phyloP scores from a whole-genome alignment of 2,113 vertebrate genomes.

The Procavia capensis region DNA sequence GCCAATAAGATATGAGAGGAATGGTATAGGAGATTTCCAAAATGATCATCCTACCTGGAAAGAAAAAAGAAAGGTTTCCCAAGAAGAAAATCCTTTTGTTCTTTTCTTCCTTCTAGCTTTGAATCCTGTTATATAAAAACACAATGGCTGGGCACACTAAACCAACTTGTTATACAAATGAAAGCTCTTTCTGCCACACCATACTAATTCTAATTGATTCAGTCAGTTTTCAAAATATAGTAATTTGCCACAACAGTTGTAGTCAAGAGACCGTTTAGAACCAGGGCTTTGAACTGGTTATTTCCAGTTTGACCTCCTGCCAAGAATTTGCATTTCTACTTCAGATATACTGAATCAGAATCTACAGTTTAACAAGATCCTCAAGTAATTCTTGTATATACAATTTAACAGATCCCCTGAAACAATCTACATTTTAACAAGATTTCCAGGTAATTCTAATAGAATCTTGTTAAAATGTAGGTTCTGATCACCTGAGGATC shows the following conservation, averaged over 20 bases:
- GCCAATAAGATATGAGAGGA: background rate
- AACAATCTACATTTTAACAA: no score
- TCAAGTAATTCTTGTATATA: no score
- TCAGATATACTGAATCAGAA: no score
- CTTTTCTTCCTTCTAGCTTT: background rate
- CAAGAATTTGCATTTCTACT: no score
- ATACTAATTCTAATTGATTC: background rate
- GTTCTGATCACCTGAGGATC: no score
- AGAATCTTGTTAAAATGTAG: no score
- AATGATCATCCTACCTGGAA: background rate
- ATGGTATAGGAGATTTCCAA: background rate
- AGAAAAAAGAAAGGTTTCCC: background rate
- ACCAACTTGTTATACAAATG: background rate
- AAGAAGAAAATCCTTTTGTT: background rate
- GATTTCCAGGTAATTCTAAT: no score
- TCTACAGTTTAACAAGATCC: no score
- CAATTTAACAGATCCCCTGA: no score
- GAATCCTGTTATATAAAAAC: background rate
- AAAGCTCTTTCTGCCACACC: background rate
- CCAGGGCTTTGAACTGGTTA: no score
- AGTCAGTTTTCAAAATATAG: background rate
- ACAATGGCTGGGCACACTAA: background rate
- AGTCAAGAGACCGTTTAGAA: slow-evolving; percentile 31
- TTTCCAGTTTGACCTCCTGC: no score
- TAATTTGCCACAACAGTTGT: slow-evolving; percentile 10